Evolutionary conservation across 2,113 vertebrate species (phyloP), one percentile per base, ranked within the genome.

Genomic region (Ptyas mucosa): DNA sequence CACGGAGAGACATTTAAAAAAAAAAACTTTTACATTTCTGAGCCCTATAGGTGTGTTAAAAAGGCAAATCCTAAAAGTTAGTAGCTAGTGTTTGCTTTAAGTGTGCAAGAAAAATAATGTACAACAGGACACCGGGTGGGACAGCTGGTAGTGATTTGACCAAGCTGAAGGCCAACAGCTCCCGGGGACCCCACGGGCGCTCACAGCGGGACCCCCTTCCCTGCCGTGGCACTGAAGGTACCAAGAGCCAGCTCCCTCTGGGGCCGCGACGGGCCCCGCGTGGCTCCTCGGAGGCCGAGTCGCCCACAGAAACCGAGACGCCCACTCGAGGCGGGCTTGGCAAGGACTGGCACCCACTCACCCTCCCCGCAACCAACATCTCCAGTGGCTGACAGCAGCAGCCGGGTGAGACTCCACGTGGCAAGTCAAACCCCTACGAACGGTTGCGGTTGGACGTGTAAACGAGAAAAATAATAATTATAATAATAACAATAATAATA

Each of bases 371-470:
- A 15, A 39, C n/a, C 69, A 8, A 81, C 95, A 14, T 96, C 97
- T 97, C 97, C 96, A 95, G 97, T 97, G 97, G 97, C 57, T 96
- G 95, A 95, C 5, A 94, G 93, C 96, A 94, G 96, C 96, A 95
- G 97, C 97, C 96, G 96, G 95, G 96, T 96, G 95, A 95, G 96
- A 96, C 96, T 94, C 95, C 89, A 97, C 96, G 94, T 97, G 97
- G 97, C 98, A 97, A 97, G 97, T 97, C 97, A 96, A 97, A 94
- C 97, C 96, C 97, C 96, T 96, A 96, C 21, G 5, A 61, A 98
- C 95, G 96, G 96, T 96, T 96, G 97, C 91, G 91, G 88, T 96
- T 54, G 94, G 97, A 97, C 95, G 96, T 97, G 97, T 98, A 98
- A 98, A 98, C 98, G 97, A 97, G 97, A 9, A 97, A 98, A 97